phyloP scores from a whole-genome alignment of 1,140 invertebrate species.

The Galleria mellonella region DNA sequence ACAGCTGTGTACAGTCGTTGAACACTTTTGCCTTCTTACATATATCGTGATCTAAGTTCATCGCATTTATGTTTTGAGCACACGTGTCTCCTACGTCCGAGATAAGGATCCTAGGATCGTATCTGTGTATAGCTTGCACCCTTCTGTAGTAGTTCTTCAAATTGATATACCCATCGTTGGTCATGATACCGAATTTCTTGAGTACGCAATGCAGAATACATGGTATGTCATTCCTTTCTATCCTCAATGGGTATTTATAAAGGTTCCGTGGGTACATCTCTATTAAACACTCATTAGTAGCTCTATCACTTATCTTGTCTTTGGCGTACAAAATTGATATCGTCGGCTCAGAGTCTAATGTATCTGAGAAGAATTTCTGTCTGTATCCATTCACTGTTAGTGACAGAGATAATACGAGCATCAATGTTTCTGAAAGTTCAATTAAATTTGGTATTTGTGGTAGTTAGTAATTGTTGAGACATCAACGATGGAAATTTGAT shows the following conservation, averaged over 20 bases:
- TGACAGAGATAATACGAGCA: slow-evolving; percentile 19
- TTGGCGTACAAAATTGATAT: slow-evolving; percentile 55
- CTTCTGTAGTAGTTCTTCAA: slow-evolving; percentile 57
- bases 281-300: slow-evolving; percentile 50
- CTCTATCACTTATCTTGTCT: slow-evolving; percentile 48
- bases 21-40: slow-evolving; percentile 66
- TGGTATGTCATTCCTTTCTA: slow-evolving; percentile 56
- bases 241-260: slow-evolving; percentile 52
- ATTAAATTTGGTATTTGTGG: too few relatives aligned
- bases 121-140: slow-evolving; percentile 54
- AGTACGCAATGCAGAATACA: slow-evolving; percentile 64
- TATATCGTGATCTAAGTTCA: slow-evolving; percentile 60
- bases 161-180: slow-evolving; percentile 56
- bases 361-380: slow-evolving; percentile 42
- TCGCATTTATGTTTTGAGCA: slow-evolving; percentile 55
- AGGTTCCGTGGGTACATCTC: slow-evolving; percentile 64
- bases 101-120: slow-evolving; percentile 61
- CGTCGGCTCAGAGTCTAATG: slow-evolving; percentile 46
- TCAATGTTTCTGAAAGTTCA: slow-evolving; percentile 42
- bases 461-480: too few relatives aligned
- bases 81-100: slow-evolving; percentile 63
- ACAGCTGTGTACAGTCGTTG: slow-evolving; percentile 64
- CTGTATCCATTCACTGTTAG: slow-evolving; percentile 27
- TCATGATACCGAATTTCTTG: slow-evolving; percentile 63
- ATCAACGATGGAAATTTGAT: too few relatives aligned